Evolutionary conservation across 2,797 vertebrate genomes (phyloP).

Genomic region (Acrocephalus scirpaceus): DNA sequence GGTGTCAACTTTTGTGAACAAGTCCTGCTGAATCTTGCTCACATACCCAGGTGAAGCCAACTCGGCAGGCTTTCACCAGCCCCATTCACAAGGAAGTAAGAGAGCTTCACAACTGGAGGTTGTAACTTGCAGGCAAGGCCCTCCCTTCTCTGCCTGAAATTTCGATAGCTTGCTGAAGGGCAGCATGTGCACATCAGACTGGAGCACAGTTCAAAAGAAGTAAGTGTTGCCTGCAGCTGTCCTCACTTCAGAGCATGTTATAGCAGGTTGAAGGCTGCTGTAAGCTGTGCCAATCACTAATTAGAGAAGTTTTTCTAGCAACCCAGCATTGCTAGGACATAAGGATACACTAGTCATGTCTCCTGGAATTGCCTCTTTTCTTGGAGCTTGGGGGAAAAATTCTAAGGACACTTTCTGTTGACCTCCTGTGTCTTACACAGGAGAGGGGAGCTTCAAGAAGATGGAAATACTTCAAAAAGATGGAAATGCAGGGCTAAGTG

Average conservation of each 20-base stretch:
- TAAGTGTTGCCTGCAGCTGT: conserved; percentile 34
- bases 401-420: not conserved
- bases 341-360: not conserved
- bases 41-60: not conserved
- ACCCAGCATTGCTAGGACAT: not conserved
- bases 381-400: not conserved
- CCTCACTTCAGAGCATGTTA: conserved; percentile 32
- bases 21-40: conserved; percentile 38
- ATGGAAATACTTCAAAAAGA: not conserved
- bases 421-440: not conserved
- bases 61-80: not conserved
- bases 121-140: conserved; percentile 25
- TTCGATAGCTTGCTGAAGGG: not conserved
- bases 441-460: not conserved
- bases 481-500: not conserved
- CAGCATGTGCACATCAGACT: not conserved
- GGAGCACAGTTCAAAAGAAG: conserved; percentile 34
- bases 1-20: conserved; percentile 1
- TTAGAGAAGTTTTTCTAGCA: not conserved
- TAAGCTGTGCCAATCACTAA: not conserved
- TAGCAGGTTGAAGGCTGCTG: conserved; percentile 26
- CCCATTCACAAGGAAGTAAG: not conserved
- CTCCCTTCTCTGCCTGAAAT: not conserved
- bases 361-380: not conserved
- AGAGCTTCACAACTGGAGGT: not conserved